A percentile compares a stretch with the other conserved stretches of the same genome.
Conservation (phyloP, 2,797 vertebrate species). For the Pitangus sulphuratus region DNA sequence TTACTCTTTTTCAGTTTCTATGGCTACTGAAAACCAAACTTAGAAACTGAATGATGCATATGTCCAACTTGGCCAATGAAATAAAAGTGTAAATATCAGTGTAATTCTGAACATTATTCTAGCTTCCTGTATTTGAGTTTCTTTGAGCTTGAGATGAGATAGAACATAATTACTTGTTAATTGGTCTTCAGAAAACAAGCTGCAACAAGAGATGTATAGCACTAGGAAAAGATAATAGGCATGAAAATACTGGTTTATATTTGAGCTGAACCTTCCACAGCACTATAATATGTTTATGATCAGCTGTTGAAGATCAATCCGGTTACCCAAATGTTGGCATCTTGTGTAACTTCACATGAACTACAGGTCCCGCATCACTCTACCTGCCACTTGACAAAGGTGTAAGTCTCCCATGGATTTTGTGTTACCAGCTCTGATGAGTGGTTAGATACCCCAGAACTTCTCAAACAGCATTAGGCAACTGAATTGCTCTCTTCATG, state of each 20-base stretch:
- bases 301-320: not conserved
- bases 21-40: slow-evolving; percentile 42
- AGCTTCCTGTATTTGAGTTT: not conserved
- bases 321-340: not conserved
- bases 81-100: not conserved
- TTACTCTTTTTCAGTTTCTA: slow-evolving; percentile 41
- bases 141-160: not conserved
- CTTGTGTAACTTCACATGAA: not conserved
- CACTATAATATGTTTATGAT: not conserved
- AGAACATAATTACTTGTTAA: not conserved
- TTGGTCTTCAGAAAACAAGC: not conserved
- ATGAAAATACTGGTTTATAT: not conserved
- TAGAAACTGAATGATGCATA: not conserved
- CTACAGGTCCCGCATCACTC: not conserved
- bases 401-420: not conserved
- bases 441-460: not conserved
- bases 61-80: not conserved
- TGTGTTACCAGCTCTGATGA: not conserved
- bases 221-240: not conserved
- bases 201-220: not conserved
- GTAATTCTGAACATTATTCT: not conserved
- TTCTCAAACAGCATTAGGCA: not conserved
- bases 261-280: not conserved
- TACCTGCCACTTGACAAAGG: not conserved
- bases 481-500: not conserved